Base-by-base conservation (phyloP, 2,113 vertebrate species). In the Ceratotherium simum region DNA sequence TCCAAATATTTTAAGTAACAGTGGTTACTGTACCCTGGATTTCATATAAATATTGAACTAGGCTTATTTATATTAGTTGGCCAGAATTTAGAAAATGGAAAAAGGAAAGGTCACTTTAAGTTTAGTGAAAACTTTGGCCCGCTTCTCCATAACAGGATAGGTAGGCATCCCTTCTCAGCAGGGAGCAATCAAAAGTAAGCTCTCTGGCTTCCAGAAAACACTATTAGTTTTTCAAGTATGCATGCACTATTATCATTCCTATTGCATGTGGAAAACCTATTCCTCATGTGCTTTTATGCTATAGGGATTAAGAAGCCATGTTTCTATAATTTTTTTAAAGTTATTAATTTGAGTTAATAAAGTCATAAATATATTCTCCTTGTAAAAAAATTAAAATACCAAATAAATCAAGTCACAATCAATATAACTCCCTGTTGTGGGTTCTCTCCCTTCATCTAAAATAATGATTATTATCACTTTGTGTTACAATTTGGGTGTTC, bases 1-100 rank as follows among this genome's bases (percentile, higher is more conserved):
- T 95, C 82, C 95, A 98, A 98, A 98, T 96, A 98, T 95, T 98
- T 98, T 97, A 65, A 88, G 69, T 85, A 98, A 96, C 88, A 78
- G 93, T 82, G 56, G 95, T 98, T 98, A 97, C 81, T 84, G 17
- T 97, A 97, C 80, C 91, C 94, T 90, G 78, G 29, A 90, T 97
- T 98, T 98, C 96, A 98, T 69, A 96, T 96, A 98, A 98, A 98
- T 98, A 98, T 98, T 98, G 98, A 95, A 98, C 97, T 91, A 67
- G 54, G 96, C 82, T 98, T 98, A 98, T 96, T 97, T 97, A 98
- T 96, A 95, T 75, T 78, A 95, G 62, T 93, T 94, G 80, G 96
- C 60, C 65, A 95, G 78, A 96, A 98, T 98, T 98, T 98, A 82
- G 82, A 96, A 97, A 98, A 98, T 92, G 80, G 96, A 97, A 96